These are phyloP conservation scores for Dendrocincla tyrannina DNA, from an alignment of 2,797 vertebrate genomes.

Conservation along the genomic window DNA sequence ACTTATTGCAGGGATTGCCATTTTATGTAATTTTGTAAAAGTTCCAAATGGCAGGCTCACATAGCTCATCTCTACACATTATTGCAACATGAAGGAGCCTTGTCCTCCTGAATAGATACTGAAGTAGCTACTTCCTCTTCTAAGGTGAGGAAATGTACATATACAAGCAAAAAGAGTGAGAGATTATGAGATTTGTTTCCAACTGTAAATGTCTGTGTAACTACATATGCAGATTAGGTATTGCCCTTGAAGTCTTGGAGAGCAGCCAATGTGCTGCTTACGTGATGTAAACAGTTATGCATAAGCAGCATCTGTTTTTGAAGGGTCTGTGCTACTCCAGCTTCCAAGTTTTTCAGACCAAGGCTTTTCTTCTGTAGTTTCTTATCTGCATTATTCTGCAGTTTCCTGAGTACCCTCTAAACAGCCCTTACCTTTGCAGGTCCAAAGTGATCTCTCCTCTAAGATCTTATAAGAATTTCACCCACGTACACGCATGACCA, in stretches of 20 bases:
- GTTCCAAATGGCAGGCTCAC: not conserved
- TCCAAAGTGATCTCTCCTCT: not conserved
- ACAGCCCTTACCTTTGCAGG: not conserved
- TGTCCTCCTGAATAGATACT: not conserved
- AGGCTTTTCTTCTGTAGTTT: not conserved
- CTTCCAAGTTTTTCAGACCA: not conserved
- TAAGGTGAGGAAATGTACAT: not conserved
- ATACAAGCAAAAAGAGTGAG: not conserved
- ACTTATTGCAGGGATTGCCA: not conserved
- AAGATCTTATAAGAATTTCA: not conserved
- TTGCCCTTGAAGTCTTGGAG: constrained; percentile 21
- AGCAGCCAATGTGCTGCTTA: not conserved
- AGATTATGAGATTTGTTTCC: not conserved
- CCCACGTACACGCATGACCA: rapidly evolving
- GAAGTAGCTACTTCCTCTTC: not conserved
- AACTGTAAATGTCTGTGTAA: not conserved
- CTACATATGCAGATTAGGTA: not conserved
- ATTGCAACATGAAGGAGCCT: not conserved
- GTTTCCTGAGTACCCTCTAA: not conserved
- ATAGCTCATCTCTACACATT: not conserved
- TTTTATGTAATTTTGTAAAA: not conserved
- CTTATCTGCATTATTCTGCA: not conserved
- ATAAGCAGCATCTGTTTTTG: not conserved
- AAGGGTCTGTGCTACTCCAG: not conserved
- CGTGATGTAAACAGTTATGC: not conserved